Base-by-base conservation (phyloP, 2,888 invertebrate genomes). In the Eilema griseolum region DNA sequence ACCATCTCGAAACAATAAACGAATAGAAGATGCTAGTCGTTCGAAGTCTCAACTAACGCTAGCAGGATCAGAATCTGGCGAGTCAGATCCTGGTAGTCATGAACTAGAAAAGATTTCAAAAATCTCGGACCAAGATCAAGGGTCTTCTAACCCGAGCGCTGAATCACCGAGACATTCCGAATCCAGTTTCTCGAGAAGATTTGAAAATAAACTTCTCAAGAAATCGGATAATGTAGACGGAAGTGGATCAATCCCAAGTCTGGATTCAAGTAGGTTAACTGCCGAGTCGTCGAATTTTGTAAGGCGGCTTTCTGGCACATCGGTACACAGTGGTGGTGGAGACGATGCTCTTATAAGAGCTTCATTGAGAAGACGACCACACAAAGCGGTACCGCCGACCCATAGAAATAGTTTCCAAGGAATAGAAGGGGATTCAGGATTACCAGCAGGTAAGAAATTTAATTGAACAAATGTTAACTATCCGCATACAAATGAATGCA, bases 51-150 rank as follows among this genome's bases (percentile, higher is more conserved):
- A 97, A 83, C 93, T 97, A 73, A 96, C 96, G 8, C 89, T 97
- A 65, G 95, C 95, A 12, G 97, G 96, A 33, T 97, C 97, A 7
- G 96, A 96, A 87, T 98, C 98, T 0, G 97, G 97, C 24, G 98
- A 98, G 88, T 98, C 98, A 0, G 98, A 98, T 85, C 97, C 97
- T 65, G 98, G 98, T 76, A 95, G 95, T 63, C 97, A 97, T 82
- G 98, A 95, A 57, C 89, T 96, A 1, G 96, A 96, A 73, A 96
- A 96, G 73, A 89, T 93, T 73, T 96, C 88, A 72, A 96, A 93
- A 92, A 95, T 72, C 85, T 95, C 87, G 73, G 96, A 90, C 79
- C 95, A 81, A 85, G 96, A 87, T 83, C 96, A 92, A 90, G 96
- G 90, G 66, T 96, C 89, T 1, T 95, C 94, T 3, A 92, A 92